Evolutionary conservation across 2,888 invertebrate genomes (phyloP).

Genomic region (Dynastes grantii): DNA sequence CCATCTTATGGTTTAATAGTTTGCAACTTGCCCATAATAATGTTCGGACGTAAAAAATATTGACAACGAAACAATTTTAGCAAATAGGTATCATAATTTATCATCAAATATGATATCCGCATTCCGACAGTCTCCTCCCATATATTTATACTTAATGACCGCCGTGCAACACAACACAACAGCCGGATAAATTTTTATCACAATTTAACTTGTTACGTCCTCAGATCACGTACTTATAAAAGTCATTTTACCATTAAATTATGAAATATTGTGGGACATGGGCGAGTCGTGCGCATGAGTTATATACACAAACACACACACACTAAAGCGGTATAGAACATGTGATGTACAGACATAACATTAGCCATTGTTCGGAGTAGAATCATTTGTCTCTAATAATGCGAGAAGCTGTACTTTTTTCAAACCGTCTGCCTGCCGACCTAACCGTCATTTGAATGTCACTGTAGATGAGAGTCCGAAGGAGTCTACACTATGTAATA

Average conservation of each 20-base stretch:
- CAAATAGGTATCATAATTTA: constrained; percentile 31
- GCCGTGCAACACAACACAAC: constrained; percentile 46
- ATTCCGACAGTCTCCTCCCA: constrained; percentile 30
- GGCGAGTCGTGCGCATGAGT: constrained; percentile 46
- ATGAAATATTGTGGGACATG: constrained; percentile 48
- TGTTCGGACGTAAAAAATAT: constrained; percentile 3
- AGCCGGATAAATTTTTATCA: constrained; percentile 46
- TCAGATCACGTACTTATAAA: constrained; percentile 47
- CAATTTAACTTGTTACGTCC: constrained; percentile 46
- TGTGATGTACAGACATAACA: constrained; percentile 49
- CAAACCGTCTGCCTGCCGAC: constrained; percentile 37
- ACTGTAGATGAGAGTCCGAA: constrained; percentile 24
- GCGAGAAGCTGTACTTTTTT: constrained; percentile 38
- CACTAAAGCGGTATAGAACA: constrained; percentile 40
- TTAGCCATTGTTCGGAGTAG: constrained; percentile 48
- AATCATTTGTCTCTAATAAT: constrained; percentile 52
- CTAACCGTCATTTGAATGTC: constrained; percentile 47
- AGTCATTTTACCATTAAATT: constrained; percentile 48
- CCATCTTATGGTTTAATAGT: constrained; percentile 8
- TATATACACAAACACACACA: constrained; percentile 43
- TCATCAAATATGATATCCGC: constrained; percentile 43
- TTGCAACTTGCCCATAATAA: constrained; percentile 15
- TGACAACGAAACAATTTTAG: constrained; percentile 30
- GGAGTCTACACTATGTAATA: constrained; percentile 18
- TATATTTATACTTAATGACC: constrained; percentile 42